A percentile compares a stretch with the other conserved stretches of the same genome.
phyloP scores from a whole-genome alignment of 92 coral and sea anemone genomes.

The Umimayanthus chanpuru region DNA sequence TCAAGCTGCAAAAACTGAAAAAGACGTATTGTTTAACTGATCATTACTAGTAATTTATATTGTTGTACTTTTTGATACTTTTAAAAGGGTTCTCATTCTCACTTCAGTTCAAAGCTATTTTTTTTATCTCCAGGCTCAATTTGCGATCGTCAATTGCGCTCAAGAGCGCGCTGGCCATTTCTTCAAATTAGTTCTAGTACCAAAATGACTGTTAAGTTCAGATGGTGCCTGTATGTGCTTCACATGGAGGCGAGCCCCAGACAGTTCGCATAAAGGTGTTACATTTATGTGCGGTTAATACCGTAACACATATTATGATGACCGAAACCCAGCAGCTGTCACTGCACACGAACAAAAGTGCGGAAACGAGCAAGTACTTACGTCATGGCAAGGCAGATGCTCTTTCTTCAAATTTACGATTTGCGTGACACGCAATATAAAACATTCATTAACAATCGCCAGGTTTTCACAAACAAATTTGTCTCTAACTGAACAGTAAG shows the following conservation, averaged over 20 bases:
- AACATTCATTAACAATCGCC: background rate
- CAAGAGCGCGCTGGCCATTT: too few species aligned
- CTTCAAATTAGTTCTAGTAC: too few species aligned
- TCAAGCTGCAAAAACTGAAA: too few species aligned
- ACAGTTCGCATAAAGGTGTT: background rate
- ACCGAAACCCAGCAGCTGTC: background rate
- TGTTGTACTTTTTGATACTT: too few species aligned
- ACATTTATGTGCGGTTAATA: background rate
- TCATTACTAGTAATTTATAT: too few species aligned
- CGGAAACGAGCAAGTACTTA: constrained; percentile 39
- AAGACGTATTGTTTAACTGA: too few species aligned
- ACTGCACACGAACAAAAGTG: background rate
- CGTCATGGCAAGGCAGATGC: constrained; percentile 30
- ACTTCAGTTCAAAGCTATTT: too few species aligned
- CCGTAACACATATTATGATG: background rate
- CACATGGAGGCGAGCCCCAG: background rate
- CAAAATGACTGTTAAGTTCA: background rate
- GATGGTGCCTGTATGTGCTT: background rate
- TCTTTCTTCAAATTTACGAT: background rate
- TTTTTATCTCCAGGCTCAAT: too few species aligned
- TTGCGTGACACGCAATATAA: background rate
- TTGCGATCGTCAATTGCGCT: too few species aligned
- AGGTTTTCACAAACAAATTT: background rate
- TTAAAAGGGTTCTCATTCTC: too few species aligned
- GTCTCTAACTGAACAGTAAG: background rate